phyloP scores from a whole-genome alignment of 2,113 vertebrate genomes.

The Grallaria varia region DNA sequence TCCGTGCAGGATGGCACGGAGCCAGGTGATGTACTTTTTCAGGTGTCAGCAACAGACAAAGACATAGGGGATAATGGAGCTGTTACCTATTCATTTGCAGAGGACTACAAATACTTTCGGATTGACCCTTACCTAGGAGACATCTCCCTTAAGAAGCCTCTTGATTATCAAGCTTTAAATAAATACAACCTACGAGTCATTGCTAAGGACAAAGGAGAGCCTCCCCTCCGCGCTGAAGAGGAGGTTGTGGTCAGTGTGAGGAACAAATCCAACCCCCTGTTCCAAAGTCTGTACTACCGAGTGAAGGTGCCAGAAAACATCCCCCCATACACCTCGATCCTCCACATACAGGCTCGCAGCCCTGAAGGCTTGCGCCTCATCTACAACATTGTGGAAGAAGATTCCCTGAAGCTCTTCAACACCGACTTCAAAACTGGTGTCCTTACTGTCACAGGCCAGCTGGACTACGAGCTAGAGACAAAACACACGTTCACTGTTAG shows the following conservation, averaged over 20 bases:
- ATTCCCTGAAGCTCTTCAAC: constrained; percentile 82
- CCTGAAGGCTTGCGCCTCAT: constrained; percentile 93
- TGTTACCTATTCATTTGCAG: constrained; percentile 83
- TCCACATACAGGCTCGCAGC: constrained; percentile 94
- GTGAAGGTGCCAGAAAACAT: constrained; percentile 92
- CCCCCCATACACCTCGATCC: constrained; percentile 85
- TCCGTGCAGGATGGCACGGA: constrained; percentile 86
- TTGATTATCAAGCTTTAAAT: constrained; percentile 90
- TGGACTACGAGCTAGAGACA: constrained; percentile 88
- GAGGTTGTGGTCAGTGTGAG: constrained; percentile 88
- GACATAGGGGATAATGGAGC: constrained; percentile 85
- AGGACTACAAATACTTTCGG: constrained; percentile 88
- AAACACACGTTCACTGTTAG: constrained; percentile 84
- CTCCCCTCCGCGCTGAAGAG: constrained; percentile 74
- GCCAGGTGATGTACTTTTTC: constrained; percentile 91
- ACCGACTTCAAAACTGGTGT: constrained; percentile 94
- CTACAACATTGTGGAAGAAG: constrained; percentile 91
- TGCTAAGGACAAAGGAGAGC: constrained; percentile 83
- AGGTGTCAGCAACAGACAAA: constrained; percentile 85
- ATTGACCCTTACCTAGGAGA: constrained; percentile 91
- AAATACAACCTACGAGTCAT: constrained; percentile 87
- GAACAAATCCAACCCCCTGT: constrained; percentile 91
- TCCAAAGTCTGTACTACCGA: constrained; percentile 89
- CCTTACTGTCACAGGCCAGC: constrained; percentile 83
- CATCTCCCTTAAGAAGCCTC: constrained; percentile 86